A percentile compares a stretch with the other conserved stretches of the same genome.
These are phyloP conservation scores for Tiliqua scincoides DNA, from an alignment of 2,113 vertebrate species.

Conservation along the genomic window DNA sequence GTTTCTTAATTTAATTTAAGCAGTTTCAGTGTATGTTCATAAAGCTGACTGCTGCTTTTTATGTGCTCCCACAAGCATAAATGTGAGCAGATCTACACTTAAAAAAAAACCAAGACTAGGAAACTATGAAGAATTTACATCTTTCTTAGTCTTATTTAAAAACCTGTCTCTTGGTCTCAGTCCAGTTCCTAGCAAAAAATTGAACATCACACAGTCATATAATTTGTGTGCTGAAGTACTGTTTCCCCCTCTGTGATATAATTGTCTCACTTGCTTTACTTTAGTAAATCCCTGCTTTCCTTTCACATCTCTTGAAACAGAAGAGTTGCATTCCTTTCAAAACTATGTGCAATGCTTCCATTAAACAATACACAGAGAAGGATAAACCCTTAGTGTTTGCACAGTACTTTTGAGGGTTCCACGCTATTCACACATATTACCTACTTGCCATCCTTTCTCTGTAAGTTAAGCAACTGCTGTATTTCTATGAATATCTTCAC, in stretches of 20 bases:
- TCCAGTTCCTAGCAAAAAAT: conserved; percentile 17
- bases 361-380: background rate
- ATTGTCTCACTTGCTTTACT: background rate
- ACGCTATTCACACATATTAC: too few relatives aligned
- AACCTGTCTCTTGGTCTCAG: conserved; percentile 1
- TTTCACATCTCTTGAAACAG: background rate
- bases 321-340: background rate
- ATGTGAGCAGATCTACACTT: background rate
- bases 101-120: background rate
- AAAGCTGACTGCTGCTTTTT: background rate
- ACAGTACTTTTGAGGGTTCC: too few relatives aligned
- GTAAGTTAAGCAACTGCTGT: conserved; percentile 28
- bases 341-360: background rate
- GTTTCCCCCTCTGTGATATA: background rate
- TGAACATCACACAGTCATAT: background rate
- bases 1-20: conserved; percentile 20
- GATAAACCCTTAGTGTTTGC: background rate
- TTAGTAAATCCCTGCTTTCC: background rate
- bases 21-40: background rate
- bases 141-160: conserved; percentile 14
- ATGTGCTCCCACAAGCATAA: background rate
- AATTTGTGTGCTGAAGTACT: background rate
- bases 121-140: background rate
- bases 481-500: too few relatives aligned
- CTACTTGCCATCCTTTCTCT: too few relatives aligned